A percentile compares a stretch with the other conserved stretches of the same genome.
phyloP scores from a whole-genome alignment of 2,113 vertebrate species.

The Picathartes gymnocephalus region DNA sequence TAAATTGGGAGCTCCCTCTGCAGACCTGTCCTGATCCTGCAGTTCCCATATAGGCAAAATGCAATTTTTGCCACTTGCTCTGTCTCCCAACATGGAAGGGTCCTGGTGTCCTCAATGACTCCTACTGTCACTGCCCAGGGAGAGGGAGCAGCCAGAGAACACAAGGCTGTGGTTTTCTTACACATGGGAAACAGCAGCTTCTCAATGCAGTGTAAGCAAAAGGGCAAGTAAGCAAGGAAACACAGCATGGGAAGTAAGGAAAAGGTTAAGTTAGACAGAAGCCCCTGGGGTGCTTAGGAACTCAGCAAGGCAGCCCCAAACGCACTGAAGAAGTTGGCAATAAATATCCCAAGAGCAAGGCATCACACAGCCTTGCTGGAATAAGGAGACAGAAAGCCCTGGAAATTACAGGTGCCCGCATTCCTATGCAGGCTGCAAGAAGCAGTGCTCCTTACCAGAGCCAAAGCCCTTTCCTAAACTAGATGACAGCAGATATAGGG shows the following conservation, averaged over 20 bases:
- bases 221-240: background rate
- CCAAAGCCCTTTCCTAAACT: background rate
- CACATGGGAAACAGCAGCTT: background rate
- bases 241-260: background rate
- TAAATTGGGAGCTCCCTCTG: conserved; percentile 55
- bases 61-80: background rate
- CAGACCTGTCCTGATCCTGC: conserved; percentile 11
- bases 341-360: background rate
- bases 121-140: background rate
- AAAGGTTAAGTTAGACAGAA: background rate
- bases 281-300: background rate
- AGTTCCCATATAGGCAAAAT: background rate
- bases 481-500: background rate
- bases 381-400: background rate
- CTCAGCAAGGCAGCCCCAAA: background rate
- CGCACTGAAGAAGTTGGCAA: background rate
- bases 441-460: background rate
- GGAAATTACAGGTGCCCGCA: background rate
- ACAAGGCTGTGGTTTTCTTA: background rate
- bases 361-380: background rate
- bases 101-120: background rate
- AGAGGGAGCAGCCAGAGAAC: background rate
- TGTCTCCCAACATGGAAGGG: fast-evolving
- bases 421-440: background rate
- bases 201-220: background rate